These are phyloP conservation scores for Chunga burmeisteri DNA, from an alignment of 2,113 vertebrate species.

Conservation along the genomic window DNA sequence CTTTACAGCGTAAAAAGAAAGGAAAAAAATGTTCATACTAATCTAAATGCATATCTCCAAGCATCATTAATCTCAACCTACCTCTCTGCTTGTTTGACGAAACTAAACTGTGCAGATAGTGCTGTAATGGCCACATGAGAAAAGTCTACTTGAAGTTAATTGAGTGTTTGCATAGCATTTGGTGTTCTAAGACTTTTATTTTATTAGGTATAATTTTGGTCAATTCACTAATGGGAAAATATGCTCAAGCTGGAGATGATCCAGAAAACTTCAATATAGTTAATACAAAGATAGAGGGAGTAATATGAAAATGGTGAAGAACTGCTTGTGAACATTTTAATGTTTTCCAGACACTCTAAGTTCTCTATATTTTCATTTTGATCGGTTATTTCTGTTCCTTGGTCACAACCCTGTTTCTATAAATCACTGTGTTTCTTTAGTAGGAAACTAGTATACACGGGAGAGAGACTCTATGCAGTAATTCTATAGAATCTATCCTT, in stretches of 20 bases:
- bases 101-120: background rate
- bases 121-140: background rate
- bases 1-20: background rate
- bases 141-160: slow-evolving; percentile 16
- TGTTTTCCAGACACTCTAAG: background rate
- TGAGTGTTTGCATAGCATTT: background rate
- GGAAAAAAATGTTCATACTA: background rate
- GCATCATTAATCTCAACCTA: background rate
- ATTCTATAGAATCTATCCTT: background rate
- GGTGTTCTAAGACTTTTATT: background rate
- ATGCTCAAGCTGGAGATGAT: background rate
- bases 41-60: background rate
- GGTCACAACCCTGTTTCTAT: background rate
- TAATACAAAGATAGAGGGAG: background rate
- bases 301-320: background rate
- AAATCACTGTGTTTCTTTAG: background rate
- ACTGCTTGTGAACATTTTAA: background rate
- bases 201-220: background rate
- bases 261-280: background rate
- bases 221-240: background rate
- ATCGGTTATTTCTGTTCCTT: background rate
- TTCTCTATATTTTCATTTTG: background rate
- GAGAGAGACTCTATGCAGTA: background rate
- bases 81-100: background rate
- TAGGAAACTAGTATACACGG: background rate